Base-by-base conservation (phyloP, 2,797 vertebrate genomes). In the Phylloscopus collybita region DNA sequence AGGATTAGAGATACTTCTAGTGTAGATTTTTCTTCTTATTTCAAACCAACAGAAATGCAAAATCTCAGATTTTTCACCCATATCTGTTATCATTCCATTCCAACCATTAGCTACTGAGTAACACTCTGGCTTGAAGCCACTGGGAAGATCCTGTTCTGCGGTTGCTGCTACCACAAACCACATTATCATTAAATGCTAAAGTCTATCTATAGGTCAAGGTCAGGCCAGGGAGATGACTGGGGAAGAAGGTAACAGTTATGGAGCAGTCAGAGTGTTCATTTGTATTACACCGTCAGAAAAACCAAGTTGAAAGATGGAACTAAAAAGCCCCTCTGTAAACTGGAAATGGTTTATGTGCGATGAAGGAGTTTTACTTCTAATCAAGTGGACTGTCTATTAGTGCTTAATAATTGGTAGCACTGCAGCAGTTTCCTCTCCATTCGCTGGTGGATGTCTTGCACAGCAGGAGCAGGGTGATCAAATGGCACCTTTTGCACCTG, bases 131-230 rank as follows among this genome's bases (percentile, higher is more conserved):
- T 92, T 82, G 73, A 96, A 97, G 96, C 98, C 97, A 94, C 97
- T 90, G 92, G 87, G 96, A 98, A 97, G 98, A 98, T 98, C 95
- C 64, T 95, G 87, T 98, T 98, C 96, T 97, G 97, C 57, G 98
- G 98, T 97, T 96, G 95, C 91, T 95, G 71, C 90, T 87, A 90
- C 97, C 97, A 75, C 98, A 98, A 98, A 98, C 98, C 98, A 95
- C 98, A 97, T 95, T 95, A 94, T 95, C 97, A 96, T 95, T 94
- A 89, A 89, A 96, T 72, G 91, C 96, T 97, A 67, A 95, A 95
- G 97, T 94, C 95, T 97, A 49, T 53, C 86, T 65, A 59, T 56
- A 97, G 98, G 98, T 98, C 98, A 98, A 98, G 98, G 98, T 97
- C 98, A 97, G 97, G 85, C 80, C 65, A 84, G 82, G 74, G 86